Conservation (phyloP, 2,888 invertebrate genomes). For the Synanthedon formicaeformis region DNA sequence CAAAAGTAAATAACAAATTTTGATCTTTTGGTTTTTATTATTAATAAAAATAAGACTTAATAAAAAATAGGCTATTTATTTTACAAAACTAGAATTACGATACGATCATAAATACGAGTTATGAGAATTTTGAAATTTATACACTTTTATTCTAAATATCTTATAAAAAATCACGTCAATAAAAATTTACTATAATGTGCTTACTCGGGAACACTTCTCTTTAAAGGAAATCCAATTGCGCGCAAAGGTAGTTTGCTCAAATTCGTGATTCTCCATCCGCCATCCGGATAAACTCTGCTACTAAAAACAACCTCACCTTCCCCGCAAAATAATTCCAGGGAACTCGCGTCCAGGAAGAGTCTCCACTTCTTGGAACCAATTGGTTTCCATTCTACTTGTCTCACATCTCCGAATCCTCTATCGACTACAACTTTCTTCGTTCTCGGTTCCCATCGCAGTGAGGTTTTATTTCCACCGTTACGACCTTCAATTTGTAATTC, state of each 20-base stretch:
- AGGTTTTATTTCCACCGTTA: constrained; percentile 31
- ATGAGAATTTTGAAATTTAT: too few species aligned
- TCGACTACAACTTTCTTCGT: constrained; percentile 39
- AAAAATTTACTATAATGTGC: not conserved
- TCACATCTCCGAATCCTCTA: constrained; percentile 36
- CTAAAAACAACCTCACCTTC: constrained; percentile 61
- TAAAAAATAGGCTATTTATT: too few species aligned
- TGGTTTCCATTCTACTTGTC: constrained; percentile 52
- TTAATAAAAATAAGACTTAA: too few species aligned
- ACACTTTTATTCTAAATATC: too few species aligned
- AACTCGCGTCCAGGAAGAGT: constrained; percentile 52
- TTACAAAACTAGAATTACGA: too few species aligned
- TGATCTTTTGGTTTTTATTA: too few species aligned
- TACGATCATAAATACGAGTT: too few species aligned
- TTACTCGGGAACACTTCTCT: constrained; percentile 39
- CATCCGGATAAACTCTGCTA: constrained; percentile 43
- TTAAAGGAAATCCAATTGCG: constrained; percentile 35
- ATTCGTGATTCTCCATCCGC: constrained; percentile 46
- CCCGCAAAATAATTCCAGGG: constrained; percentile 56
- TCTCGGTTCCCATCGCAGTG: constrained; percentile 11
- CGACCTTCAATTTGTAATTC: constrained; percentile 36
- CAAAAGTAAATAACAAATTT: too few species aligned
- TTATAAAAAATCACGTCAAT: not conserved
- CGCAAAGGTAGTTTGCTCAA: constrained; percentile 31
- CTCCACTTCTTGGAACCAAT: constrained; percentile 31